Evolutionary conservation across 1,140 invertebrate genomes (phyloP).

Genomic region (Euwallacea fornicatus): DNA sequence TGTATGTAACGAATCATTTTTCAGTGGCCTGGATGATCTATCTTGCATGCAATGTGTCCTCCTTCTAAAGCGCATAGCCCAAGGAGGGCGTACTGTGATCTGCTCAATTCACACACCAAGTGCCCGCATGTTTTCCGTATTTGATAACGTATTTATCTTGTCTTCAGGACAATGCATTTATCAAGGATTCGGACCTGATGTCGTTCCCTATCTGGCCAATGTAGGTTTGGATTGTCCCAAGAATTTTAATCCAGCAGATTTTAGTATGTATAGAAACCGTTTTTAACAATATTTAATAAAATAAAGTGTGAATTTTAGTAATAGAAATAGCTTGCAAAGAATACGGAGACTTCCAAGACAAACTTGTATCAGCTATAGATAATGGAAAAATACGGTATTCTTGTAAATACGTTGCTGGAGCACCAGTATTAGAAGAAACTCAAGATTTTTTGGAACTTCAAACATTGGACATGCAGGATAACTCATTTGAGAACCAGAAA

Average conservation of each 20-base stretch:
- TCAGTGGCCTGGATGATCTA: constrained; percentile 75
- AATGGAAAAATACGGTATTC: constrained; percentile 56
- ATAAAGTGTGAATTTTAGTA: constrained; percentile 57
- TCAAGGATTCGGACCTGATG: constrained; percentile 65
- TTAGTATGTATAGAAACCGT: constrained; percentile 60
- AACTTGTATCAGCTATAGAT: constrained; percentile 57
- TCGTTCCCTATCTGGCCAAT: constrained; percentile 69
- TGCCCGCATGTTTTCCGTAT: constrained; percentile 72
- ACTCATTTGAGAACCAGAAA: constrained; percentile 25
- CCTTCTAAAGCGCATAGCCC: constrained; percentile 74
- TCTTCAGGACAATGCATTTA: constrained; percentile 74
- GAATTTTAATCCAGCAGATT: constrained; percentile 82
- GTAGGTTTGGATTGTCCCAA: constrained; percentile 71
- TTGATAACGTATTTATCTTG: constrained; percentile 77
- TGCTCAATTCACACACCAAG: constrained; percentile 93
- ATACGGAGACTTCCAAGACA: constrained; percentile 68
- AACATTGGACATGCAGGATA: constrained; percentile 17
- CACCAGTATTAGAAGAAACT: background rate
- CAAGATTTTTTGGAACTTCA: background rate
- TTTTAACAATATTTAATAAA: background rate
- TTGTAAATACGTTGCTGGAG: background rate
- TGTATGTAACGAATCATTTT: constrained; percentile 39
- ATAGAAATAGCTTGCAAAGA: constrained; percentile 77
- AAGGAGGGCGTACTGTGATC: constrained; percentile 81
- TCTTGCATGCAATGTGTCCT: constrained; percentile 75